Conservation (phyloP, 2,888 invertebrate genomes). For the Punctoribates punctum region DNA sequence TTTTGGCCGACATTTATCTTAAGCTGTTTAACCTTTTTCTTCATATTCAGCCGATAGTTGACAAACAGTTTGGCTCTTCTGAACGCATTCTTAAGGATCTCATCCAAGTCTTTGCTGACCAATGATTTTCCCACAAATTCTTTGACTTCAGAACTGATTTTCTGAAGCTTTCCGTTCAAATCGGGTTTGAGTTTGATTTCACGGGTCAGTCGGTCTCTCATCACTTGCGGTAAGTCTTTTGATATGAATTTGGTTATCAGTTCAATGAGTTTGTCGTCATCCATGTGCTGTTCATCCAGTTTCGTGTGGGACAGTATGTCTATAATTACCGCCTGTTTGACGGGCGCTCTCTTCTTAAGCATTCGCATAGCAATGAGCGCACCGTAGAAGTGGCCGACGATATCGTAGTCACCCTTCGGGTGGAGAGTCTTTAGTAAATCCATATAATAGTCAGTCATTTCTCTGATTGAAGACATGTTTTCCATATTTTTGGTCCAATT, state of each 20-base stretch:
- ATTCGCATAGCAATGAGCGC: conserved; percentile 93
- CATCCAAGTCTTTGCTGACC: background rate
- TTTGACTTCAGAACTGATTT: background rate
- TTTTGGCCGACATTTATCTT: background rate
- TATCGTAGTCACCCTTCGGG: conserved; percentile 74
- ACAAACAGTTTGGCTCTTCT: background rate
- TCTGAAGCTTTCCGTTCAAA: background rate
- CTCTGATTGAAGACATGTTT: conserved; percentile 34
- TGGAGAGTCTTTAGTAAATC: conserved; percentile 71
- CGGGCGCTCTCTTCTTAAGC: conserved; percentile 71
- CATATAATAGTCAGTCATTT: conserved; percentile 40
- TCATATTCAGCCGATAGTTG: background rate
- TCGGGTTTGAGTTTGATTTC: background rate
- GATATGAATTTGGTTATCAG: background rate
- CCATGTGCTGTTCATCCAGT: conserved; percentile 10
- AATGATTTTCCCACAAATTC: background rate
- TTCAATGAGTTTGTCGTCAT: background rate
- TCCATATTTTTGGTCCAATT: conserved; percentile 65
- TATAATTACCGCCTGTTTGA: conserved; percentile 53
- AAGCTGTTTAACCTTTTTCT: background rate
- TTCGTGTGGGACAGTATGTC: background rate
- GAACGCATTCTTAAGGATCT: background rate
- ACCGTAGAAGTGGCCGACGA: conserved; percentile 94
- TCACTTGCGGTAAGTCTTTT: background rate
- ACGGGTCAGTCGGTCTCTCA: background rate